Base-by-base conservation (phyloP, 1,140 invertebrate species). In the Macrobrachium rosenbergii region DNA sequence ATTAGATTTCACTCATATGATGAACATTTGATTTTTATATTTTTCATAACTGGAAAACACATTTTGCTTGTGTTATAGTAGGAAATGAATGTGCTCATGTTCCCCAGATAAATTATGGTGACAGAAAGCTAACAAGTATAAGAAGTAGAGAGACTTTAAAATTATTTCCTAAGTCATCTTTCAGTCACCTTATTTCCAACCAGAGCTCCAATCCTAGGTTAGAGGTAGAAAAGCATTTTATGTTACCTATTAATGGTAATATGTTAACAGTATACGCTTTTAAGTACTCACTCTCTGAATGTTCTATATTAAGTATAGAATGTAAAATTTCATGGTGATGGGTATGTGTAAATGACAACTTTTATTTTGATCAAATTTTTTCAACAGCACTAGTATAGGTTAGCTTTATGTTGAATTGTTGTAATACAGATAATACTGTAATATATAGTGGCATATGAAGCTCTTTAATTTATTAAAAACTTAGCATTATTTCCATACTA, bases 281-380 rank as follows among this genome's bases (percentile, higher is more conserved):
- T 5, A 52, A 52, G 52, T 52, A 52, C 52, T 62, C 77, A 62
- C 77, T 60, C 19, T 59, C 28, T 58, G 77, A 23, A 60, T 45
- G 77, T 62, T 60, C 77, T 80, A 80, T 80, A 80, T 80, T 14
- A 60, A 23, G 77, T 80, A 80, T 80, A 80, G 77, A 80, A 62
- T 28, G 23, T 37, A 23, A 37, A 37, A 62, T 19, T 59, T 80
- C 77, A 80, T 80, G 77, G 77, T 80, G 77, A 59, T 80, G 77
- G 77, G 77, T 80, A 60, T 62, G 77, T 21, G 59, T 52, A 59
- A 80, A 80, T 19, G n/a, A 23, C 19, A 21, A n/a, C 17, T 60
- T 60, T 28, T 0, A 28, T 67, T 72, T 72, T 72, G 23, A 23
- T 43, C 19, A 16, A 28, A n/a, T 72, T 0, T 23, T 80, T n/a